phyloP scores from a whole-genome alignment of 2,113 vertebrate species.

The Cochlearius cochlearius region DNA sequence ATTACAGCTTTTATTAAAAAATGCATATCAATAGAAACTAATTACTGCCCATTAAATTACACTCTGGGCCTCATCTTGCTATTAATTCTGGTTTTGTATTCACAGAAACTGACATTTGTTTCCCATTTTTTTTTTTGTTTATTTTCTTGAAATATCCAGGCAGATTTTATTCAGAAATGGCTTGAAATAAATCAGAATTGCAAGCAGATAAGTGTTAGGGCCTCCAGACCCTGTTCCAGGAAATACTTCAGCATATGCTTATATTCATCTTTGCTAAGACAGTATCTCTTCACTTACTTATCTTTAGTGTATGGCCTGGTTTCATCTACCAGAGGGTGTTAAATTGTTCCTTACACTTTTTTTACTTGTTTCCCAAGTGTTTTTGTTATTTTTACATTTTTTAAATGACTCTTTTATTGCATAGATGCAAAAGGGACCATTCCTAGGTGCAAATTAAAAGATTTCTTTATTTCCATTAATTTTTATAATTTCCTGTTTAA shows the following conservation, averaged over 20 bases:
- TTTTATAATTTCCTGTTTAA: conserved; percentile 70
- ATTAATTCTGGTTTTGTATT: conserved; percentile 1
- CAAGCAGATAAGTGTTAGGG: neutral
- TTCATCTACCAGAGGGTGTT: conserved; percentile 21
- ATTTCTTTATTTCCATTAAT: conserved; percentile 56
- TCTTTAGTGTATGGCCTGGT: conserved; percentile 39
- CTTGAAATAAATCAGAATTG: conserved; percentile 21
- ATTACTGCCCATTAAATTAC: conserved; percentile 40
- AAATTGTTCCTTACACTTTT: conserved; percentile 40
- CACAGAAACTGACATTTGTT: neutral
- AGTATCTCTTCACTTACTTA: conserved; percentile 32
- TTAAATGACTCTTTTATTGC: neutral
- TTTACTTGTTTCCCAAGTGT: neutral
- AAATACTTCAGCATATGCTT: conserved; percentile 43
- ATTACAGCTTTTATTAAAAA: conserved; percentile 20
- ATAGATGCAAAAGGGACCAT: neutral
- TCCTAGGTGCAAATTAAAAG: conserved; percentile 35
- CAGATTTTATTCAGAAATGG: neutral
- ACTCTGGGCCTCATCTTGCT: neutral
- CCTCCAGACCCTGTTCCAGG: conserved; percentile 11
- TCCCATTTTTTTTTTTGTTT: neutral
- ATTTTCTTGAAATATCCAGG: neutral
- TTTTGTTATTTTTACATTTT: conserved; percentile 28
- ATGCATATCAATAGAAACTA: conserved; percentile 16
- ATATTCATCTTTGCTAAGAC: conserved; percentile 20